phyloP scores from a whole-genome alignment of 2,888 invertebrate genomes.

The Epinotia nisella region DNA sequence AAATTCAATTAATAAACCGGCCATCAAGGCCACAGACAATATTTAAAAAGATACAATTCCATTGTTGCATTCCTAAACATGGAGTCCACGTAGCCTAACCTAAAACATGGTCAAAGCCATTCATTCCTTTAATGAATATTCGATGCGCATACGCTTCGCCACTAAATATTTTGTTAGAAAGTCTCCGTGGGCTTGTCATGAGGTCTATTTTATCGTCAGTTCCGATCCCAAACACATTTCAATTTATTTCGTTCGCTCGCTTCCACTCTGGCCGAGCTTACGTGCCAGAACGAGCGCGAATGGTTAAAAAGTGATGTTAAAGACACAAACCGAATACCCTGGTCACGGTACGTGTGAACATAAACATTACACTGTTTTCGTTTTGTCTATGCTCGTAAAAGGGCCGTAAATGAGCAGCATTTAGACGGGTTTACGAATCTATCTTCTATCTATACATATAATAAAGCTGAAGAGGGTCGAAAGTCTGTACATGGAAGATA shows the following conservation, averaged over 20 bases:
- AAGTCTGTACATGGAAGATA: too few relatives aligned
- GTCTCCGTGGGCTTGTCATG: constrained; percentile 63
- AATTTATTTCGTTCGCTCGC: not conserved
- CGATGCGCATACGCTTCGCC: constrained; percentile 62
- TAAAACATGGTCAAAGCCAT: constrained; percentile 68
- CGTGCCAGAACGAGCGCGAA: too few relatives aligned
- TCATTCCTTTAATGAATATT: constrained; percentile 72
- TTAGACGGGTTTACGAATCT: constrained; percentile 22
- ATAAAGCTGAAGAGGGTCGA: too few relatives aligned
- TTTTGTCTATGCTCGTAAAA: constrained; percentile 36
- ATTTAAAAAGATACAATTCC: constrained; percentile 24
- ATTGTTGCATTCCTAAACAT: constrained; percentile 42
- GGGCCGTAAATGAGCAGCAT: constrained; percentile 28
- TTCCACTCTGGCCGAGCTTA: not conserved
- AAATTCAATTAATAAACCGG: not conserved
- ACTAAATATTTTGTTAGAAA: constrained; percentile 81
- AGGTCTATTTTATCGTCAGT: not conserved
- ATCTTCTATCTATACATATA: too few relatives aligned
- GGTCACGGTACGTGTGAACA: constrained; percentile 54
- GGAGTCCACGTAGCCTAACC: constrained; percentile 60
- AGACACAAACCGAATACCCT: constrained; percentile 45
- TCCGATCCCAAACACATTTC: not conserved
- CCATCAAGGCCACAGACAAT: constrained; percentile 23
- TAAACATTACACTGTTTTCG: constrained; percentile 48
- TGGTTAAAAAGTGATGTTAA: not conserved